phyloP scores from a whole-genome alignment of 2,113 vertebrate genomes.

The Toxotes chatareus region DNA sequence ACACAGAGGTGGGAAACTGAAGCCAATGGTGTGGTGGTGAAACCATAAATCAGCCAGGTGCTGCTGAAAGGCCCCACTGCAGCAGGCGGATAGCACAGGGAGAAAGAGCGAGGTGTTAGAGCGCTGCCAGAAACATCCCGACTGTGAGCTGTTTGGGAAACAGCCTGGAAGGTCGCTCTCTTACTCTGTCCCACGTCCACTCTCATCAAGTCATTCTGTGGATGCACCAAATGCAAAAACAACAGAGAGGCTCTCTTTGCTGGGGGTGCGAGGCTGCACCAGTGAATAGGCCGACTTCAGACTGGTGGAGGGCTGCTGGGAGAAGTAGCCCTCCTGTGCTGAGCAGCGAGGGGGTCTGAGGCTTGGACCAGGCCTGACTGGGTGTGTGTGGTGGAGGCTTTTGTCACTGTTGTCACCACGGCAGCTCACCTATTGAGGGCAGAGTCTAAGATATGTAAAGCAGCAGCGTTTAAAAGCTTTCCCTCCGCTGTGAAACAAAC shows the following conservation, averaged over 20 bases:
- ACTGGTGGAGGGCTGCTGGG: conserved; percentile 5
- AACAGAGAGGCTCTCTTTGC: conserved; percentile 34
- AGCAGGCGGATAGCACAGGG: conserved; percentile 33
- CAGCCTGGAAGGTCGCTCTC: conserved; percentile 10
- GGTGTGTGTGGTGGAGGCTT: conserved; percentile 32
- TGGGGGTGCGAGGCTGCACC: conserved; percentile 40
- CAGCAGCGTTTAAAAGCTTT: conserved; percentile 65
- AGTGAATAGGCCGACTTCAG: conserved; percentile 20
- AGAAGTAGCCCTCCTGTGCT: conserved; percentile 51
- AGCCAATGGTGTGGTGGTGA: conserved; percentile 3
- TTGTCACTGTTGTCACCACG: conserved; percentile 65
- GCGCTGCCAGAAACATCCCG: conserved; percentile 34
- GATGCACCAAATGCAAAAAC: conserved; percentile 10
- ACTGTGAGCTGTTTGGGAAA: conserved; percentile 41
- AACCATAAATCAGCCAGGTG: conserved; percentile 31
- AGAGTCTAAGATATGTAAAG: conserved; percentile 77
- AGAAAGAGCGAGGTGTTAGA: conserved; percentile 3
- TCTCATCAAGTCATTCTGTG: conserved; percentile 42
- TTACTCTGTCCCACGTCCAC: conserved; percentile 52
- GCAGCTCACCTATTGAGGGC: conserved; percentile 73
- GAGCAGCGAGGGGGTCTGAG: conserved; percentile 60
- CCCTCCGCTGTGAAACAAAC: conserved; percentile 64
- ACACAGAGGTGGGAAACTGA: not conserved
- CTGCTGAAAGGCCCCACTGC: conserved; percentile 18
- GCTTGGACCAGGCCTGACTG: conserved; percentile 5